Evolutionary conservation across 2,888 invertebrate species (phyloP).

Genomic region (Tortricodes alternella): DNA sequence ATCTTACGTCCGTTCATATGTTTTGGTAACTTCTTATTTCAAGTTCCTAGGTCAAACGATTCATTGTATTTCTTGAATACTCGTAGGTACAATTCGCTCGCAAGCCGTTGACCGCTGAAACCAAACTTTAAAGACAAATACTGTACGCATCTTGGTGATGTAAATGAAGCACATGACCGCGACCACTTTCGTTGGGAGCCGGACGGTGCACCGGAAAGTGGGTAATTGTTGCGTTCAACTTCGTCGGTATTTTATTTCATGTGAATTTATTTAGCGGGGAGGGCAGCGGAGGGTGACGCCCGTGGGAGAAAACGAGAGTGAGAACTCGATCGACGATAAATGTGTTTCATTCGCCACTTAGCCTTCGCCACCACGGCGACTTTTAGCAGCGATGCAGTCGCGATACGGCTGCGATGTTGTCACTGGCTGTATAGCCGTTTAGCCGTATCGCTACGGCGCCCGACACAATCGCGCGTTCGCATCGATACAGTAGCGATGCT

Average conservation of each 20-base stretch:
- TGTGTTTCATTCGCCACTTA: conserved; percentile 3
- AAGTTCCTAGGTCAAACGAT: neutral
- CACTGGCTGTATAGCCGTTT: no score
- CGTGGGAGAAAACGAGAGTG: conserved; percentile 75
- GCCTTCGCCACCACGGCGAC: no score
- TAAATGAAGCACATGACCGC: conserved; percentile 29
- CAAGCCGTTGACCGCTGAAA: conserved; percentile 7
- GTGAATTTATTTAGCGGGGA: conserved; percentile 53
- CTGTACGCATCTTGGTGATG: conserved; percentile 13
- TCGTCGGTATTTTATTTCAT: conserved; percentile 42
- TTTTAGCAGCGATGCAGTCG: no score
- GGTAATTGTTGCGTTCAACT: conserved; percentile 45
- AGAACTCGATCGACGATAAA: conserved; percentile 19
- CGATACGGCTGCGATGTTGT: no score
- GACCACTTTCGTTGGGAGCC: conserved; percentile 54
- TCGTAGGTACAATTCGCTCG: neutral
- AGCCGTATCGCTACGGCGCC: no score
- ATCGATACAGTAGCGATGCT: no score
- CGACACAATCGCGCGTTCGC: no score
- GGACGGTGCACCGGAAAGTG: conserved; percentile 46
- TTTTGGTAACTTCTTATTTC: no score
- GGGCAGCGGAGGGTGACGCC: conserved; percentile 66
- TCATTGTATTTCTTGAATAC: neutral
- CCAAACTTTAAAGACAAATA: neutral
- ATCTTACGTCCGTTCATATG: no score